A percentile compares a stretch with the other conserved stretches of the same genome.
Evolutionary conservation across 2,797 vertebrate species (phyloP).

Genomic region (Rhyacichthys aspro): DNA sequence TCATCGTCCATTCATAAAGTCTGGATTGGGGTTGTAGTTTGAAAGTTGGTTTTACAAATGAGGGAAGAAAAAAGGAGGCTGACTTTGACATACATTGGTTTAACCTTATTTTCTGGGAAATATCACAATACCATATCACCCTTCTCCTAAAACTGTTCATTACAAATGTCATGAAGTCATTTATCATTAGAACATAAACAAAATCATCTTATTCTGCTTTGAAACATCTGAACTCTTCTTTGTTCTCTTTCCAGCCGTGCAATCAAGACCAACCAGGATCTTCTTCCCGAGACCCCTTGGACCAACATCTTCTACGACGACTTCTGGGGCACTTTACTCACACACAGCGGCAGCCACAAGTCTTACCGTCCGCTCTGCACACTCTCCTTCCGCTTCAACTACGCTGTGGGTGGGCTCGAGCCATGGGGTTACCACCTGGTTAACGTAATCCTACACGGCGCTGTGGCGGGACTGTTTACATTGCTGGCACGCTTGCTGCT

Average conservation of each 20-base stretch:
- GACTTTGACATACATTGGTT: no score
- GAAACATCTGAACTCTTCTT: slow-evolving; percentile 10
- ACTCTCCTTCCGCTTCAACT: slow-evolving; percentile 96
- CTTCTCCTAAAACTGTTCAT: background rate
- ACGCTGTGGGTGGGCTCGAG: slow-evolving; percentile 89
- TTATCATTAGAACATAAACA: no score
- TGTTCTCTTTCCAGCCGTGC: slow-evolving; percentile 88
- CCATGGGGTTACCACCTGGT: slow-evolving; percentile 97
- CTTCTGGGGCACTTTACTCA: slow-evolving; percentile 98
- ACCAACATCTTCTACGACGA: slow-evolving; percentile 97
- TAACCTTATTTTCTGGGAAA: no score
- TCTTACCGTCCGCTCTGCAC: slow-evolving; percentile 97
- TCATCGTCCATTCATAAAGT: background rate
- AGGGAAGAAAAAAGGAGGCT: no score
- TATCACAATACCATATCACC: no score
- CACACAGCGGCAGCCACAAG: slow-evolving; percentile 98
- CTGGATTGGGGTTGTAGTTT: background rate
- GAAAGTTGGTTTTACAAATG: no score
- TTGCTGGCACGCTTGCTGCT: slow-evolving; percentile 90
- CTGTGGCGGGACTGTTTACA: slow-evolving; percentile 91
- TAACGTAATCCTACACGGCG: slow-evolving; percentile 89
- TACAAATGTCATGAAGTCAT: no score
- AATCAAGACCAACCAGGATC: slow-evolving; percentile 99
- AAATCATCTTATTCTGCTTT: no score
- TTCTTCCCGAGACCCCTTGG: slow-evolving; percentile 96